phyloP scores from a whole-genome alignment of 2,113 vertebrate genomes.

The Budorcas taxicolor region DNA sequence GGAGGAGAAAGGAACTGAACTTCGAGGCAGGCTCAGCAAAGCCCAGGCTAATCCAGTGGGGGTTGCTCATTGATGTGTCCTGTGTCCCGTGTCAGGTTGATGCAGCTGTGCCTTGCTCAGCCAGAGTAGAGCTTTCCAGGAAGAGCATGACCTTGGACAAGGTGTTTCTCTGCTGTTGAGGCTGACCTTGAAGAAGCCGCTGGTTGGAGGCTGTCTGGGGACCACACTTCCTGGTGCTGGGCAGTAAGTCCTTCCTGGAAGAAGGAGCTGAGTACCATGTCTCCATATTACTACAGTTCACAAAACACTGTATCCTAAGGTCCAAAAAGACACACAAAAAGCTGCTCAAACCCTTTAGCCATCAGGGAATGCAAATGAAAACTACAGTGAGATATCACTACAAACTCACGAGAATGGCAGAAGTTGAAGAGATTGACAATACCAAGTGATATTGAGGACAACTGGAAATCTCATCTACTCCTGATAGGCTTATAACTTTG shows the following conservation, averaged over 20 bases:
- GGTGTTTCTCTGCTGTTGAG: not conserved
- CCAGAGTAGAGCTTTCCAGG: not conserved
- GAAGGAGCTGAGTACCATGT: not conserved
- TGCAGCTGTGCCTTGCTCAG: not conserved
- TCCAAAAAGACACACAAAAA: not conserved
- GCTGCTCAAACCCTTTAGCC: not conserved
- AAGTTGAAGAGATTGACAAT: not conserved
- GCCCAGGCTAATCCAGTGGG: not conserved
- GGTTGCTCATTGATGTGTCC: not conserved
- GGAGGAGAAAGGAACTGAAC: not conserved
- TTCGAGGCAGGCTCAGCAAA: fast-evolving
- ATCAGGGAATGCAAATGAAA: not conserved
- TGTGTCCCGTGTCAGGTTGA: not conserved
- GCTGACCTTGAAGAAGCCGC: not conserved
- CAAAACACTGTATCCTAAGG: not conserved
- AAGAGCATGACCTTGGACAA: not conserved
- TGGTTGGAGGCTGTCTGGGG: not conserved
- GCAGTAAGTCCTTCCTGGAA: not conserved
- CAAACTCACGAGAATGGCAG: not conserved
- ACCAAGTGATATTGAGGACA: not conserved
- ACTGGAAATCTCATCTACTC: not conserved
- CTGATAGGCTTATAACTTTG: not conserved
- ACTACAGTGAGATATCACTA: not conserved
- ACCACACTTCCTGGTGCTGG: not conserved
- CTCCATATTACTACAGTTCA: not conserved